Conservation (phyloP, 2,888 invertebrate genomes). For the Mayetiola destructor region DNA sequence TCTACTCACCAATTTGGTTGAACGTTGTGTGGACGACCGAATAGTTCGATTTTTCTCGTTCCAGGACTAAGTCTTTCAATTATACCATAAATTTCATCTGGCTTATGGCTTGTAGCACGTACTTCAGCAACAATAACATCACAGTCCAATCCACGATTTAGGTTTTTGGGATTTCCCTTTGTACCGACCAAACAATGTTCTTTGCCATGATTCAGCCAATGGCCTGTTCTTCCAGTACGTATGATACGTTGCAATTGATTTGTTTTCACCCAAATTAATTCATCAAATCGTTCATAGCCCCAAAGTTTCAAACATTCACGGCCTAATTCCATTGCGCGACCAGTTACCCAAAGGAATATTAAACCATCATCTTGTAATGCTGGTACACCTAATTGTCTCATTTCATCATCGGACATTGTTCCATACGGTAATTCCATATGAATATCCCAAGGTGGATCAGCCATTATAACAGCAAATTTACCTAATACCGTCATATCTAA, state of each 20-base stretch:
- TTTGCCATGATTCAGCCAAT: constrained; percentile 98
- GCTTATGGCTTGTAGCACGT: constrained; percentile 93
- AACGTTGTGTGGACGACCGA: constrained; percentile 92
- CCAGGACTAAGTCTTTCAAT: constrained; percentile 94
- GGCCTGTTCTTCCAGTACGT: constrained; percentile 90
- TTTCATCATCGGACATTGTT: constrained; percentile 97
- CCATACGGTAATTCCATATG: constrained; percentile 99
- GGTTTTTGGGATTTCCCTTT: constrained; percentile 82
- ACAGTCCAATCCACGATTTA: constrained; percentile 88
- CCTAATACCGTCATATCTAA: constrained; percentile 41
- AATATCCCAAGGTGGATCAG: constrained; percentile 95
- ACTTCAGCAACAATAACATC: constrained; percentile 98
- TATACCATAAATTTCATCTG: constrained; percentile 96
- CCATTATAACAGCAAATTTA: constrained; percentile 99
- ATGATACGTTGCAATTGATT: constrained; percentile 95
- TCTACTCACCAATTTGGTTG: constrained; percentile 80
- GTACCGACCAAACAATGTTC: constrained; percentile 94
- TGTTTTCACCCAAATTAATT: constrained; percentile 98
- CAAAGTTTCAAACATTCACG: constrained; percentile 89
- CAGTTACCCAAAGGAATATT: constrained; percentile 96
- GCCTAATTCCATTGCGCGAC: constrained; percentile 70
- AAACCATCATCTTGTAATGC: constrained; percentile 90
- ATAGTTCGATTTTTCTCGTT: constrained; percentile 91
- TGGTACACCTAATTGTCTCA: constrained; percentile 88
- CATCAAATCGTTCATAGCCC: constrained; percentile 95